A percentile compares a stretch with the other conserved stretches of the same genome.
These are phyloP conservation scores for Drosophila ohnishii DNA, from an alignment of 1,140 invertebrate species.

Conservation along the genomic window DNA sequence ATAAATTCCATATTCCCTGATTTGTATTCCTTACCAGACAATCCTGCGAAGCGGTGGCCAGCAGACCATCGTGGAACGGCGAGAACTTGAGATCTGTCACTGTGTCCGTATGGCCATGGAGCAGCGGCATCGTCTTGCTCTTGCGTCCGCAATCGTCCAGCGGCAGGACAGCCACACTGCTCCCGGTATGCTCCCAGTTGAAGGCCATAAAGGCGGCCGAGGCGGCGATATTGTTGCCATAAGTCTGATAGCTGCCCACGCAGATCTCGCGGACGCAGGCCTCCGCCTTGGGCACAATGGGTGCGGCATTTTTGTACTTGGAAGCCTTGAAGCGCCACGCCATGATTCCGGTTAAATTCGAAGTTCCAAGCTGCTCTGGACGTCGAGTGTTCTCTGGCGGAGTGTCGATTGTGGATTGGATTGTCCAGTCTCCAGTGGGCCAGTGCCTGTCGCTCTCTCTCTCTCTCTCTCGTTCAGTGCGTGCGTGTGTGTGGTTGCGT, in stretches of 20 bases:
- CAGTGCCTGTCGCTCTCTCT: slow-evolving; percentile 12
- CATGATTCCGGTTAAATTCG: slow-evolving; percentile 84
- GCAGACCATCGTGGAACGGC: slow-evolving; percentile 95
- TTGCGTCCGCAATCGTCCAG: slow-evolving; percentile 93
- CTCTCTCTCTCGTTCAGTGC: slow-evolving; percentile 4
- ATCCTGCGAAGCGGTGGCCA: slow-evolving; percentile 96
- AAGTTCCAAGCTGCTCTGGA: slow-evolving; percentile 3
- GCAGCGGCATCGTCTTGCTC: slow-evolving; percentile 91
- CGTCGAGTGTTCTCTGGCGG: slow-evolving; percentile 23
- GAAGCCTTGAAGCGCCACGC: slow-evolving; percentile 98
- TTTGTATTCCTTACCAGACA: slow-evolving; percentile 85
- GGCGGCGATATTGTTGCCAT: slow-evolving; percentile 96
- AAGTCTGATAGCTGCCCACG: slow-evolving; percentile 95
- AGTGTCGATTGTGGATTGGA: slow-evolving; percentile 27
- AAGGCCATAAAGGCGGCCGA: slow-evolving; percentile 97
- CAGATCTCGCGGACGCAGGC: slow-evolving; percentile 94
- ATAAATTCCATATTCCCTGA: neutral
- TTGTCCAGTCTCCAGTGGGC: slow-evolving; percentile 14
- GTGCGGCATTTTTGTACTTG: slow-evolving; percentile 98
- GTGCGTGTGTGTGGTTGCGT: slow-evolving; percentile 24
- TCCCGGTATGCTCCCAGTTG: slow-evolving; percentile 94
- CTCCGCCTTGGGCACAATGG: slow-evolving; percentile 95
- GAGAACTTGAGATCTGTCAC: slow-evolving; percentile 98
- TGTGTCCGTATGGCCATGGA: slow-evolving; percentile 93
- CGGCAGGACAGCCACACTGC: slow-evolving; percentile 93